Conservation (phyloP, 2,797 vertebrate genomes). For the Scleropages formosus region DNA sequence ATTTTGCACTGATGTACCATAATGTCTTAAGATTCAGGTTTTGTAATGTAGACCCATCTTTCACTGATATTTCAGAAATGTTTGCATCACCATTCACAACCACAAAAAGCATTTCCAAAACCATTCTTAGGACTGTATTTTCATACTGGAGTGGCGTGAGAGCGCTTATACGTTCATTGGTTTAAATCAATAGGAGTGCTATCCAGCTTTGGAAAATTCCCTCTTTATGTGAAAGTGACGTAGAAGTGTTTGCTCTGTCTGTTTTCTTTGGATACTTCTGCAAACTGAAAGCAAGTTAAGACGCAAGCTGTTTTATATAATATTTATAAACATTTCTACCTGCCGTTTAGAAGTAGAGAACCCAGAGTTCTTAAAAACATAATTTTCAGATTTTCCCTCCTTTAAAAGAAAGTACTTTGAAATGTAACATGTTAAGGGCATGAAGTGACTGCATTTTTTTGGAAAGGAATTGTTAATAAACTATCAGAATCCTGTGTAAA, state of each 20-base stretch:
- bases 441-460: constrained; percentile 15
- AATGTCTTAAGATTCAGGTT: constrained; percentile 34
- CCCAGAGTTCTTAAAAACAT: constrained; percentile 1
- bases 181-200: constrained; percentile 13
- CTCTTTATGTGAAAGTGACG: constrained; percentile 2
- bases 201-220: neutral
- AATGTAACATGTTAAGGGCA: constrained; percentile 1
- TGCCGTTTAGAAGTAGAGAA: neutral
- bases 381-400: neutral
- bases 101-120: constrained; percentile 8
- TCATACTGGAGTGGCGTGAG: constrained; percentile 10
- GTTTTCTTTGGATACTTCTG: neutral
- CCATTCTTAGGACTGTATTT: constrained; percentile 16
- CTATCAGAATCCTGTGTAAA: constrained; percentile 22
- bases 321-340: constrained; percentile 3
- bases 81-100: constrained; percentile 7
- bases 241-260: constrained; percentile 6
- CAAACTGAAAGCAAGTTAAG: constrained; percentile 15
- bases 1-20: constrained; percentile 38
- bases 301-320: neutral
- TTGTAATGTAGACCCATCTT: neutral
- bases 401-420: constrained; percentile 3
- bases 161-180: neutral
- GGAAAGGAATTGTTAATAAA: constrained; percentile 18
- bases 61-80: constrained; percentile 11